Evolutionary conservation across 2,113 vertebrate genomes (phyloP).

Genomic region (Paramisgurnus dabryanus): DNA sequence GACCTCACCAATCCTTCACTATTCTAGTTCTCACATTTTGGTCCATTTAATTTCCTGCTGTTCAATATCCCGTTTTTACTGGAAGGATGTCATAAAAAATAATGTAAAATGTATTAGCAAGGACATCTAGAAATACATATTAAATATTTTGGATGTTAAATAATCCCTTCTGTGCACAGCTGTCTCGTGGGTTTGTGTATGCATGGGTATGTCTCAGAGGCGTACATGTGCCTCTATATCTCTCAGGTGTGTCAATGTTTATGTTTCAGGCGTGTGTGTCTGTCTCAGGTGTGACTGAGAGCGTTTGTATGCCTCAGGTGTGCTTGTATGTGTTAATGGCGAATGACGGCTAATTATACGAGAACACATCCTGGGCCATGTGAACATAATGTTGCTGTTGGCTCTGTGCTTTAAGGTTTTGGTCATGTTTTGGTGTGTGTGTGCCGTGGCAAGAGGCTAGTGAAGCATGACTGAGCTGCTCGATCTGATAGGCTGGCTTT

Average conservation of each 20-base stretch:
- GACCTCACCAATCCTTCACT: no score
- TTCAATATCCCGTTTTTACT: no score
- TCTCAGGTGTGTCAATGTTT: neutral
- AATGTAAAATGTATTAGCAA: no score
- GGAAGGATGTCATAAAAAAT: no score
- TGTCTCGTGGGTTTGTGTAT: neutral
- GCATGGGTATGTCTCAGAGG: neutral
- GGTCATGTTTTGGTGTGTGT: constrained; percentile 10
- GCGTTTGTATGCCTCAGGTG: constrained; percentile 4
- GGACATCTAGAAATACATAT: no score
- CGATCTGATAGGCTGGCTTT: constrained; percentile 51
- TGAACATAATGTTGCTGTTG: constrained; percentile 20
- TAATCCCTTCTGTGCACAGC: no score
- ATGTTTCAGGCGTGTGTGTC: constrained; percentile 13
- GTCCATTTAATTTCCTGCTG: no score
- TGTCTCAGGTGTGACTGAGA: neutral
- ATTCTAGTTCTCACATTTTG: no score
- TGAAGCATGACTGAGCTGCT: constrained; percentile 30
- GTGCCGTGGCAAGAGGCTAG: constrained; percentile 12
- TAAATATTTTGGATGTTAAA: no score
- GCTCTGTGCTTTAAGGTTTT: constrained; percentile 16
- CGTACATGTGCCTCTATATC: neutral
- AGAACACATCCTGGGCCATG: constrained; percentile 26
- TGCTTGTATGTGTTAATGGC: neutral
- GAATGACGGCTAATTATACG: constrained; percentile 31